A percentile compares a stretch with the other conserved stretches of the same genome.
Conservation (phyloP, 2,797 vertebrate species). For the Malurus splendens region DNA sequence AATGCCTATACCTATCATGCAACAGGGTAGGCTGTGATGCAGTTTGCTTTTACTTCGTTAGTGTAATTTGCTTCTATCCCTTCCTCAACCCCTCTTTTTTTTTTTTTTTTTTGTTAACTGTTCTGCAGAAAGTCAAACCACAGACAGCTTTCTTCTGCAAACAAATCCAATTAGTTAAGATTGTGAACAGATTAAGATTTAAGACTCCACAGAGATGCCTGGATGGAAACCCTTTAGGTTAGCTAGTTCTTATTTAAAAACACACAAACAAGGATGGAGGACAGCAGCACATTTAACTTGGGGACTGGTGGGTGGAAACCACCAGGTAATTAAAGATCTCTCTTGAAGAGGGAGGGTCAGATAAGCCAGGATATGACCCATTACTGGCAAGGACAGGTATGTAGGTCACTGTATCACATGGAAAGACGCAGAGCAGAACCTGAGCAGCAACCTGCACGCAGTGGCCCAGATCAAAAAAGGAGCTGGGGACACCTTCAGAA, state of each 20-base stretch:
- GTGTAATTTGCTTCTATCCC: not conserved
- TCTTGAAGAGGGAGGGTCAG: not conserved
- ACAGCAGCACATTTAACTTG: not conserved
- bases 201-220: not conserved
- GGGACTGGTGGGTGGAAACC: not conserved
- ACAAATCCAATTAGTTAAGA: slow-evolving; percentile 35
- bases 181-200: not conserved
- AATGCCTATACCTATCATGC: fast-evolving
- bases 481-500: not conserved
- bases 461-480: not conserved
- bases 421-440: not conserved
- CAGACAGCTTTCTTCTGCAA: slow-evolving; percentile 2
- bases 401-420: not conserved
- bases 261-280: not conserved
- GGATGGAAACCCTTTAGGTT: not conserved
- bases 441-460: not conserved
- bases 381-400: not conserved
- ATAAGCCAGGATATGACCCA: not conserved
- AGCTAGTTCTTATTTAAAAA: not conserved
- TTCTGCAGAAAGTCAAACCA: slow-evolving; percentile 10
- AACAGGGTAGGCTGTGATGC: not conserved
- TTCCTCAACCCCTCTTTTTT: fast-evolving
- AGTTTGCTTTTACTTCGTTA: not conserved
- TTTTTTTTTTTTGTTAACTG: not conserved
- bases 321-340: not conserved